These are phyloP conservation scores for Tarsius wallacei DNA, from an alignment of 2,797 vertebrate genomes.

Conservation along the genomic window DNA sequence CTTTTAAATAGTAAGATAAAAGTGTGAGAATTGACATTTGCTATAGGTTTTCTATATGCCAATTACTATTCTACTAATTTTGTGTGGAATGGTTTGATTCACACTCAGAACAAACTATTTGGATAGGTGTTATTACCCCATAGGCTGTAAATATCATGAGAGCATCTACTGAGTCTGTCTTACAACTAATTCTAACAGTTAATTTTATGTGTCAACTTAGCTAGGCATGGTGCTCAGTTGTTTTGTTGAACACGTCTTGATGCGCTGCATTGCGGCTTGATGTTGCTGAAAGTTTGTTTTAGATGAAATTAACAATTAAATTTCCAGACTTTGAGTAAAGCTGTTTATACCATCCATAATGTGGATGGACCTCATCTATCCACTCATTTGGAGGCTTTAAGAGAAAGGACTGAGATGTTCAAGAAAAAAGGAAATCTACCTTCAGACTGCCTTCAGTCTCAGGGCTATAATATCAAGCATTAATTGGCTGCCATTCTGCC, in stretches of 20 bases:
- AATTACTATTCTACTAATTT: background rate
- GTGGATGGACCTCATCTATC: background rate
- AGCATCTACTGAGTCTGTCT: background rate
- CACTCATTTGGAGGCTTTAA: background rate
- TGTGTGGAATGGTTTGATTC: background rate
- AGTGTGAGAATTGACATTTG: background rate
- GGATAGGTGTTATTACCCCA: background rate
- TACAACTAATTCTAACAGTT: background rate
- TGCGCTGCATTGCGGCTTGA: background rate
- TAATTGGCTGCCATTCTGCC: background rate
- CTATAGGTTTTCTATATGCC: background rate
- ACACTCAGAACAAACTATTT: background rate
- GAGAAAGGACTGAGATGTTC: background rate
- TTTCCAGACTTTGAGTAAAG: background rate
- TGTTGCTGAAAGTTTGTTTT: background rate
- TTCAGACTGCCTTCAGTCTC: background rate
- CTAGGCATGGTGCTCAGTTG: background rate
- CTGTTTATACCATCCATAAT: background rate
- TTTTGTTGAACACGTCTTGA: background rate
- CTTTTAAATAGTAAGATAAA: background rate
- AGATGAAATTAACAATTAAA: background rate
- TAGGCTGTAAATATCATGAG: background rate
- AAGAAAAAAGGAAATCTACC: background rate
- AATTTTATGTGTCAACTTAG: background rate
- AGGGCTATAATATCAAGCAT: background rate